Evolutionary conservation across 2,797 vertebrate genomes (phyloP).

Genomic region (Varecia variegata): DNA sequence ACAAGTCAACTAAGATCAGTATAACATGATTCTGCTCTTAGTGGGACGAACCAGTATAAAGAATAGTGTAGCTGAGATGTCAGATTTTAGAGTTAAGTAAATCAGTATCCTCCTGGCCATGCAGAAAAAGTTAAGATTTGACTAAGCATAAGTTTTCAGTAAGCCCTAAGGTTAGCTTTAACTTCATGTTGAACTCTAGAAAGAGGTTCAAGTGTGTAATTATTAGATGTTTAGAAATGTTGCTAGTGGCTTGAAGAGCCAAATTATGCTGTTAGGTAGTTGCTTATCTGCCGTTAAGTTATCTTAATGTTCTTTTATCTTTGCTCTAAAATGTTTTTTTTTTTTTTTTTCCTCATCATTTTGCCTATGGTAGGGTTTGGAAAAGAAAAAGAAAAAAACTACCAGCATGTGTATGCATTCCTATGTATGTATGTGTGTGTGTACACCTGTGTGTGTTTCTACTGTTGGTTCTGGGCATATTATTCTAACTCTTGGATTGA

Average conservation of each 20-base stretch:
- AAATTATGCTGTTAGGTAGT: neutral
- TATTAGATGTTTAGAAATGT: conserved; percentile 27
- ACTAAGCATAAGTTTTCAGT: neutral
- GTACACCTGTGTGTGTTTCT: neutral
- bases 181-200: conserved; percentile 42
- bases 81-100: neutral
- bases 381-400: neutral
- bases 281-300: neutral
- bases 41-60: neutral
- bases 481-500: neutral
- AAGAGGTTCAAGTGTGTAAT: conserved; percentile 38
- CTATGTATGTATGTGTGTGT: neutral
- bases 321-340: neutral
- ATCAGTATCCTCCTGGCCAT: neutral
- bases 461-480: neutral
- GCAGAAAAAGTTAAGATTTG: conserved; percentile 13
- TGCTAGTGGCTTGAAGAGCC: neutral
- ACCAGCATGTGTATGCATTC: neutral
- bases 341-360: neutral
- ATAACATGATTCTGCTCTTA: neutral
- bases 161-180: conserved; percentile 43
- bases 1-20: neutral
- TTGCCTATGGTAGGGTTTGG: neutral
- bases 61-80: neutral
- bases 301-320: neutral